Evolutionary conservation across 2,888 invertebrate species (phyloP).

Genomic region (Gortyna flavago): DNA sequence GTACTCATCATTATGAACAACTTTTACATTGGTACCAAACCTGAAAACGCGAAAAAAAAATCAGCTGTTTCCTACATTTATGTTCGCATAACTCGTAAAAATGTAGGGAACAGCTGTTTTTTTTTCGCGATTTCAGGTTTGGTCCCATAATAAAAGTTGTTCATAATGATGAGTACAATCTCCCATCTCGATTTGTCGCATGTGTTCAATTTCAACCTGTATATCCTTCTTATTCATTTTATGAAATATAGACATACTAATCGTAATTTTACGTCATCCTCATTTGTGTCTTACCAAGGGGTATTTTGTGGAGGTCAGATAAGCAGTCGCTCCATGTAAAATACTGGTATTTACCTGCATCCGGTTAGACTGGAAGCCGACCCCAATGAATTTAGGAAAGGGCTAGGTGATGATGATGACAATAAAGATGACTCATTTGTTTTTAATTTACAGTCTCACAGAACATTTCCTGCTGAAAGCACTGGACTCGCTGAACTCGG

Average conservation of each 20-base stretch:
- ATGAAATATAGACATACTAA: neutral
- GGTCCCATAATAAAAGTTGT: too few relatives aligned
- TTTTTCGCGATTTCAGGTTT: too few relatives aligned
- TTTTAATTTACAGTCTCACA: slow-evolving; percentile 76
- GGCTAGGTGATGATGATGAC: neutral
- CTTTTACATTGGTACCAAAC: too few relatives aligned
- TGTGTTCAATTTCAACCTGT: too few relatives aligned
- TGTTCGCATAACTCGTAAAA: too few relatives aligned
- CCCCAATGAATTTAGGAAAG: neutral
- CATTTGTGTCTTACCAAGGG: neutral
- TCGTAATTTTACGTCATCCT: neutral
- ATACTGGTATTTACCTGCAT: neutral
- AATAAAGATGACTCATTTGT: neutral
- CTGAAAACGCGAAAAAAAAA: too few relatives aligned
- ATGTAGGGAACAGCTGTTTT: too few relatives aligned
- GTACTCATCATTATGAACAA: too few relatives aligned
- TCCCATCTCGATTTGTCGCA: too few relatives aligned
- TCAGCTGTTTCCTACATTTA: too few relatives aligned
- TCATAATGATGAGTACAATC: too few relatives aligned
- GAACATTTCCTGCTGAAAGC: slow-evolving; percentile 82
- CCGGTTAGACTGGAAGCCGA: neutral
- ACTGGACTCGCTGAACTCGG: slow-evolving; percentile 71
- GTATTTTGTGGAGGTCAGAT: neutral
- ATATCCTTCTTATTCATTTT: too few relatives aligned
- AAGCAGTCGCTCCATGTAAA: neutral